These are phyloP conservation scores for Melipona bicolor DNA, from an alignment of 2,888 invertebrate species.

Conservation along the genomic window DNA sequence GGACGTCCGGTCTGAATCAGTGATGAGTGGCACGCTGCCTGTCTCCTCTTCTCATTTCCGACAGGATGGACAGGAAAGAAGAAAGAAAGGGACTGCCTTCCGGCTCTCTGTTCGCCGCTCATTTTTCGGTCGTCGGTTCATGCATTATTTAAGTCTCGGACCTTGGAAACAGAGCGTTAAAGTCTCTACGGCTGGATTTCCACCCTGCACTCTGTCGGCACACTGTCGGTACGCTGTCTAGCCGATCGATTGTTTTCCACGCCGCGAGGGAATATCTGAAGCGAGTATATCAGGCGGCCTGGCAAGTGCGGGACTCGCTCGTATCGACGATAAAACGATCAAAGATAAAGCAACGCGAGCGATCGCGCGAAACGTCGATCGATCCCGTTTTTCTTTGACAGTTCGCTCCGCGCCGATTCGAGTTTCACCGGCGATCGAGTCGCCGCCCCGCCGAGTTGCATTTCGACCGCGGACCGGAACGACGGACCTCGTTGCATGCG, in stretches of 20 bases:
- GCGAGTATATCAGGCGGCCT: background rate
- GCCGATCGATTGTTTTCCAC: conserved; percentile 21
- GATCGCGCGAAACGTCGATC: background rate
- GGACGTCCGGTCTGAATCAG: conserved; percentile 78
- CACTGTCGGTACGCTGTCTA: background rate
- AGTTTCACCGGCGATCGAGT: background rate
- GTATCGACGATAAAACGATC: too few species aligned
- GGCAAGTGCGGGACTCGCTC: background rate
- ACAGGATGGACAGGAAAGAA: conserved; percentile 56
- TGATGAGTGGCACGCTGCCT: conserved; percentile 78
- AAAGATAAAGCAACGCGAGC: background rate
- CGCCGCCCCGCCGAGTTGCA: background rate
- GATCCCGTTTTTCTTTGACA: background rate
- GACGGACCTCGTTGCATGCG: background rate
- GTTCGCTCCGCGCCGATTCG: background rate
- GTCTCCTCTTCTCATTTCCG: conserved; percentile 80
- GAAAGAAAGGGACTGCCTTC: conserved; percentile 68
- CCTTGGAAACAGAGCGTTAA: conserved; percentile 68
- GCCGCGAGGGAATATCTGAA: background rate
- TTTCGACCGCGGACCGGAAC: background rate
- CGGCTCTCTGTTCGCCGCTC: conserved; percentile 69
- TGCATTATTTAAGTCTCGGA: conserved; percentile 75
- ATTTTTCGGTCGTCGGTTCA: conserved; percentile 68
- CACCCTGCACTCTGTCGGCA: background rate
- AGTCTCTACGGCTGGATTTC: conserved; percentile 62